A percentile compares a stretch with the other conserved stretches of the same genome.
Conservation (phyloP, 2,797 vertebrate genomes). For the Leuciscus waleckii region DNA sequence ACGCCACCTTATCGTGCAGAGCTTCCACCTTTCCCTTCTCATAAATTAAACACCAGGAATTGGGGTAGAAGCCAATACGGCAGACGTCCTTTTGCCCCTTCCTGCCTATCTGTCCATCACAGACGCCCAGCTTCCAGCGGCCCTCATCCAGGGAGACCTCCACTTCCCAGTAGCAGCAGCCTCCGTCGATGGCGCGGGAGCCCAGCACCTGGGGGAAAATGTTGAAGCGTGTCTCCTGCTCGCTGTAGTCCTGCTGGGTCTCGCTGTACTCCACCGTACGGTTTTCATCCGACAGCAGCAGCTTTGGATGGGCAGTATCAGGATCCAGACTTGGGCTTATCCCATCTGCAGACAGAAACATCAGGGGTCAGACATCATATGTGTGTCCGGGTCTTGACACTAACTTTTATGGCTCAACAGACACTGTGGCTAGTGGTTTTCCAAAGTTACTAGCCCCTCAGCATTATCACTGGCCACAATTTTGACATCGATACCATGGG, state of each 20-base stretch:
- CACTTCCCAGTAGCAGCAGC: conserved; percentile 71
- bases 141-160: conserved; percentile 58
- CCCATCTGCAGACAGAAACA: conserved; percentile 73
- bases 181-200: conserved; percentile 58
- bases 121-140: conserved; percentile 74
- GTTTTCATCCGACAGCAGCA: conserved; percentile 75
- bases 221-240: conserved; percentile 76
- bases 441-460: too few relatives aligned
- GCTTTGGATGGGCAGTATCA: conserved; percentile 80
- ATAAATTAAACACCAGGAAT: conserved; percentile 81
- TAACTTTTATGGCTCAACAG: too few relatives aligned
- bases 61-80: conserved; percentile 77
- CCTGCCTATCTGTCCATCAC: conserved; percentile 75
- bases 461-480: too few relatives aligned
- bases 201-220: conserved; percentile 81
- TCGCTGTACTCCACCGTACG: conserved; percentile 74
- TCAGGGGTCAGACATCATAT: not conserved
- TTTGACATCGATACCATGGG: too few relatives aligned
- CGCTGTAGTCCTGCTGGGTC: conserved; percentile 70
- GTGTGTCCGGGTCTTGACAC: too few relatives aligned
- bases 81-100: conserved; percentile 79
- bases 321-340: conserved; percentile 72
- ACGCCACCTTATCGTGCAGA: conserved; percentile 74
- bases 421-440: too few relatives aligned
- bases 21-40: conserved; percentile 76